Evolutionary conservation across 2,113 vertebrate genomes (phyloP), one percentile per base, ranked within the genome.

Genomic region (Boleophthalmus pectinirostris): DNA sequence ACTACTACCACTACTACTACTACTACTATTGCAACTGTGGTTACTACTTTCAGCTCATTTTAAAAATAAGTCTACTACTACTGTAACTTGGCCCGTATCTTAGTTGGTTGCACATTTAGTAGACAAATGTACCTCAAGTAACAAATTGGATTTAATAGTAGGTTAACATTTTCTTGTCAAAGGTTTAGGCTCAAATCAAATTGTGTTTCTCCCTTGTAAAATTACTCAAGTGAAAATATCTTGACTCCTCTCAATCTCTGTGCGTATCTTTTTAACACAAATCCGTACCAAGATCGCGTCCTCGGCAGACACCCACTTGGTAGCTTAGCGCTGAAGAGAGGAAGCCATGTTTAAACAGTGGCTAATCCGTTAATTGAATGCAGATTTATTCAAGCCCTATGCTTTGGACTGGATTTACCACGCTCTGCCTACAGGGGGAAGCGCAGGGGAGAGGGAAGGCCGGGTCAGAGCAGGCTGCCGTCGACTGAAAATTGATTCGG

Each of bases 281-380:
- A 70, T 67, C 61, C 74, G 69, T 51, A 82, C 75, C 82, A 73
- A 71, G 45, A 47, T 85, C 81, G 78, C 80, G 79, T 80, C 81
- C 77, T 86, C 87, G 88, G 80, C 74, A 89, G 79, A 88, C 88
- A 89, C 86, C 84, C 90, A 90, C 89, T 90, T 78, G 78, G 85
- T 77, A 81, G 92, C 92, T 92, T 92, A 93, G 85, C 46, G 73
- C 76, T 75, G 77, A 82, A 80, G 80, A 87, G 87, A 82, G 80
- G 79, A 91, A 90, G 82, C 78, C 84, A 75, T 91, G 89, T 93
- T 92, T 93, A 93, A 93, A 92, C 90, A 92, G 87, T 76, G 77
- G 74, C 79, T 93, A 93, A 93, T 93, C 92, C 87, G 71, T 88
- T 94, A 94, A 93, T 92, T 91, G 92, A 91, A 94, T 94, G 91